phyloP scores from a whole-genome alignment of 2,888 invertebrate species.

The Bombyx huttoni region DNA sequence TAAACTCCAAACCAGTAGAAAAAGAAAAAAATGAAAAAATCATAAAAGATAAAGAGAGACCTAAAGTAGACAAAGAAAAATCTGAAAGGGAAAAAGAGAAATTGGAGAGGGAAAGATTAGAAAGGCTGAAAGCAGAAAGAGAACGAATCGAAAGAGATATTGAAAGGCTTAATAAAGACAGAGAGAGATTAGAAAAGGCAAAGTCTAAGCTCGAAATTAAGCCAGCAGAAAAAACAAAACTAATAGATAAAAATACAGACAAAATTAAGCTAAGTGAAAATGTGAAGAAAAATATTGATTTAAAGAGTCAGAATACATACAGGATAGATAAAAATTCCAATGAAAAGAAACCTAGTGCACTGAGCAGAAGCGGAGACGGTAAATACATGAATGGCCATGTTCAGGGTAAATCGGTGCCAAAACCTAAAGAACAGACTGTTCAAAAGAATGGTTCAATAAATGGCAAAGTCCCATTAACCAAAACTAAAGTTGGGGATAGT shows the following conservation, averaged over 20 bases:
- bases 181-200: slow-evolving; percentile 50
- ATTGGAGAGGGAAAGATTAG: slow-evolving; percentile 45
- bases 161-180: slow-evolving; percentile 45
- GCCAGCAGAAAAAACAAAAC: slow-evolving; percentile 27
- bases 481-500: slow-evolving; percentile 20
- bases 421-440: slow-evolving; percentile 26
- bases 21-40: slow-evolving; percentile 27
- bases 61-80: slow-evolving; percentile 22
- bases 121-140: slow-evolving; percentile 51
- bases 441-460: slow-evolving; percentile 27
- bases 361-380: slow-evolving; percentile 30
- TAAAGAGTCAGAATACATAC: slow-evolving; percentile 60
- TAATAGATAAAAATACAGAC: slow-evolving; percentile 29
- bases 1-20: slow-evolving; percentile 25
- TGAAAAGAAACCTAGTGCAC: slow-evolving; percentile 31
- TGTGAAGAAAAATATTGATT: slow-evolving; percentile 51
- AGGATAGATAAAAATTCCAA: slow-evolving; percentile 63
- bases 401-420: slow-evolving; percentile 42
- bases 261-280: slow-evolving; percentile 37
- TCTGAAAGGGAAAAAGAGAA: slow-evolving; percentile 36
- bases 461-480: slow-evolving; percentile 26
- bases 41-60: slow-evolving; percentile 21
- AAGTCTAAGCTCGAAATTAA: slow-evolving; percentile 42
- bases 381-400: slow-evolving; percentile 39
- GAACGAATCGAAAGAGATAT: slow-evolving; percentile 58